Percentiles rank a stretch among this genome's conserved stretches.
Conservation (phyloP, 2,113 vertebrate species). For the Oreotragus oreotragus region DNA sequence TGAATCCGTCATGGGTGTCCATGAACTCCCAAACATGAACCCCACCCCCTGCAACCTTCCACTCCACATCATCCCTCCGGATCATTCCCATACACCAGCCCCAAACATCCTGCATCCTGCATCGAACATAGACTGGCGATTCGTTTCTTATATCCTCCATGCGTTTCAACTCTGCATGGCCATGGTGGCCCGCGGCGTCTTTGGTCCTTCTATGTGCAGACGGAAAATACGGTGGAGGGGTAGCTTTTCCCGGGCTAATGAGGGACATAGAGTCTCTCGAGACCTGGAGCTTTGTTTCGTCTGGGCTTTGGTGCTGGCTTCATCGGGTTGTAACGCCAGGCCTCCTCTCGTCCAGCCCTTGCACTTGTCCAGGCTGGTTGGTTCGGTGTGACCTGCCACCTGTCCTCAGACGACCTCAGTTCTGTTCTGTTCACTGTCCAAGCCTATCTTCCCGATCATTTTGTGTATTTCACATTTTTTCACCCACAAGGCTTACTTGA, state of each 20-base stretch:
- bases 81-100: no score
- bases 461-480: not conserved
- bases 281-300: not conserved
- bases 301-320: not conserved
- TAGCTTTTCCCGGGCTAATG: not conserved
- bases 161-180: not conserved
- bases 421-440: not conserved
- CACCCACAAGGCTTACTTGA: not conserved
- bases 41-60: no score
- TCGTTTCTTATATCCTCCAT: no score
- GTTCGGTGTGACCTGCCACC: not conserved
- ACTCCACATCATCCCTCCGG: no score
- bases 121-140: no score
- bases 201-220: not conserved
- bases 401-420: not conserved
- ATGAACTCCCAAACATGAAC: no score
- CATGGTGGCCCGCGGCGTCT: fast-evolving
- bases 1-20: no score
- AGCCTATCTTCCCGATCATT: not conserved
- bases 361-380: not conserved
- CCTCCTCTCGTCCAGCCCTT: not conserved
- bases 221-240: not conserved
- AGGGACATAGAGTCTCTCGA: not conserved
- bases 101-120: no score
- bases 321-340: not conserved